Evolutionary conservation across 2,113 vertebrate genomes (phyloP).

Genomic region (Pedionomus torquatus): DNA sequence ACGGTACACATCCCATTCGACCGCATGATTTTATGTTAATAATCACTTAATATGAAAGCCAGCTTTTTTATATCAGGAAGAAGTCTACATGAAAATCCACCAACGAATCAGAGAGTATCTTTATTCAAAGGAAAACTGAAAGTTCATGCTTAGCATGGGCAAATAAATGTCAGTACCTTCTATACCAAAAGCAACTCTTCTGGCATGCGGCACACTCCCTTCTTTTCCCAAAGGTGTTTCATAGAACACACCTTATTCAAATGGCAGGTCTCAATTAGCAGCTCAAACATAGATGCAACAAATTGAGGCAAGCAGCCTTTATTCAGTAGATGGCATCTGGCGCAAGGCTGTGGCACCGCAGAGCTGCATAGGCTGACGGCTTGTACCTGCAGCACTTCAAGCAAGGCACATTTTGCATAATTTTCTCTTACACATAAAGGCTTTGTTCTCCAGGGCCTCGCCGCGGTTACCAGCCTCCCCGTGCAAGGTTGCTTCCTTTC

Average conservation of each 20-base stretch:
- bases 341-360: conserved; percentile 16
- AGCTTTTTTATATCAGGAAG: not conserved
- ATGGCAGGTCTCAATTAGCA: not conserved
- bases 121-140: not conserved
- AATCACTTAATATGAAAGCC: not conserved
- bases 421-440: conserved; percentile 60
- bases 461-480: conserved; percentile 41
- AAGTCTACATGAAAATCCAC: not conserved
- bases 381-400: conserved; percentile 62
- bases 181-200: not conserved
- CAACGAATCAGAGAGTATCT: not conserved
- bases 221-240: not conserved
- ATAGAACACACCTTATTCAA: not conserved
- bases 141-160: not conserved
- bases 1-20: not conserved
- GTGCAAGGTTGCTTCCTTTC: not conserved
- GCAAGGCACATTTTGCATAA: conserved; percentile 32
- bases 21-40: not conserved
- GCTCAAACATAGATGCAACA: not conserved
- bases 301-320: not conserved
- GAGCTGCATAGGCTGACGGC: not conserved
- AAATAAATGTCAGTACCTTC: not conserved
- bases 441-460: conserved; percentile 77
- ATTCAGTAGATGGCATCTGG: not conserved
- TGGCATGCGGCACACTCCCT: not conserved